Conservation (phyloP, 2,797 vertebrate genomes). For the Zonotrichia albicollis region DNA sequence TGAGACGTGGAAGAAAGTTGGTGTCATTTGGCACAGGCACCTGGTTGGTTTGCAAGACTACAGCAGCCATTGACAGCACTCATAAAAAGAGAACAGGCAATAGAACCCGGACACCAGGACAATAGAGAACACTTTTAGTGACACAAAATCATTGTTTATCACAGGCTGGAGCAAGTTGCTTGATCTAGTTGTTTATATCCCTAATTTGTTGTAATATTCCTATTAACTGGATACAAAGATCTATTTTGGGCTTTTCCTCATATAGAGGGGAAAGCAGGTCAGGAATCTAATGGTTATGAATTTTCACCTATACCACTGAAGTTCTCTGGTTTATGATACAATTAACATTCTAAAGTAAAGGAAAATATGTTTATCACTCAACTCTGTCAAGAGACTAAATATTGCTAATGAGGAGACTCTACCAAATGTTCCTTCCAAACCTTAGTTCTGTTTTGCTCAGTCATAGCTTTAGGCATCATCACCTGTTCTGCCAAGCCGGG, state of each 20-base stretch:
- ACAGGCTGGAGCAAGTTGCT: background rate
- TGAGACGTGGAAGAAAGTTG: background rate
- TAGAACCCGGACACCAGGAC: background rate
- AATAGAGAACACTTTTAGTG: background rate
- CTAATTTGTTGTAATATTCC: background rate
- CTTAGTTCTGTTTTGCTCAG: constrained; percentile 5
- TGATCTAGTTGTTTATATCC: background rate
- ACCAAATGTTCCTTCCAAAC: constrained; percentile 4
- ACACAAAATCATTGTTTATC: background rate
- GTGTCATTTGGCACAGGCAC: background rate
- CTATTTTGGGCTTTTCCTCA: background rate
- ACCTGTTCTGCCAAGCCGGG: background rate
- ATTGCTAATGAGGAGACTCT: background rate
- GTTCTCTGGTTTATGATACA: background rate
- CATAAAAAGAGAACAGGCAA: background rate
- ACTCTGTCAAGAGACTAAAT: background rate
- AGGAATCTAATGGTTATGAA: background rate
- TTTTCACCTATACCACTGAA: background rate
- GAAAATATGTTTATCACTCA: background rate
- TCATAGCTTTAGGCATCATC: constrained; percentile 26
- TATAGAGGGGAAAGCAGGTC: background rate
- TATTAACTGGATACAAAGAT: background rate
- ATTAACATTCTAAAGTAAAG: constrained; percentile 5
- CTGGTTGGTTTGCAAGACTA: background rate
- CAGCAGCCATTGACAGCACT: background rate